Evolutionary conservation across 2,888 invertebrate genomes (phyloP).

Genomic region (Chrysolina haemoptera): DNA sequence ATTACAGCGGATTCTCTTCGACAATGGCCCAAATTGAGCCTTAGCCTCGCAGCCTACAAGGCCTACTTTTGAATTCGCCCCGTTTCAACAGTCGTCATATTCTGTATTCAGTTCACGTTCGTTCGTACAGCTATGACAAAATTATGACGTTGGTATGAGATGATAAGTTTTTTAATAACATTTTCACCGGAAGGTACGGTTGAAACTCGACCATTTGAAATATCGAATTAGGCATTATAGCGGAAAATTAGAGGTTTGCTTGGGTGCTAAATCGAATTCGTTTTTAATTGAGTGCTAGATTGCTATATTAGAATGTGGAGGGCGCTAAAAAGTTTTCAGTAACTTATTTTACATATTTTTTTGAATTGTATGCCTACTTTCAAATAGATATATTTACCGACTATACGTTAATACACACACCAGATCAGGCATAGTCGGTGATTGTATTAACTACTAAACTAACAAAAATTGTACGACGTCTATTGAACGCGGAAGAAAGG

Average conservation of each 20-base stretch:
- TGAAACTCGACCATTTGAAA: constrained; percentile 23
- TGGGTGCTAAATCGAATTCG: constrained; percentile 41
- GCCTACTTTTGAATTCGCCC: background rate
- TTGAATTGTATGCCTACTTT: too few relatives aligned
- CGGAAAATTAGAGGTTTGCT: constrained; percentile 44
- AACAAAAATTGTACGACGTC: too few relatives aligned
- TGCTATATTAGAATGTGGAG: constrained; percentile 28
- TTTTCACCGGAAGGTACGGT: constrained; percentile 46
- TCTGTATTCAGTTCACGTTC: constrained; percentile 38
- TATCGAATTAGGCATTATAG: constrained; percentile 42
- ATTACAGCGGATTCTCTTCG: constrained; percentile 35
- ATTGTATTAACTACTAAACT: too few relatives aligned
- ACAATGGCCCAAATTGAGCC: constrained; percentile 34
- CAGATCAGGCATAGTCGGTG: too few relatives aligned
- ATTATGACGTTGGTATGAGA: constrained; percentile 63
- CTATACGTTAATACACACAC: too few relatives aligned
- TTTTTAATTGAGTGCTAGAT: constrained; percentile 46
- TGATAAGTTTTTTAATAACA: constrained; percentile 61
- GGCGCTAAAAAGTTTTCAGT: constrained; percentile 2
- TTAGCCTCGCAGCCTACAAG: background rate
- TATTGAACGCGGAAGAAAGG: too few relatives aligned
- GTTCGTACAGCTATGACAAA: constrained; percentile 68
- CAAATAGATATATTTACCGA: too few relatives aligned
- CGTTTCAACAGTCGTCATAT: constrained; percentile 32
- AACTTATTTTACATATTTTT: background rate